Conservation (phyloP, 2,113 vertebrate genomes). For the Willisornis vidua region DNA sequence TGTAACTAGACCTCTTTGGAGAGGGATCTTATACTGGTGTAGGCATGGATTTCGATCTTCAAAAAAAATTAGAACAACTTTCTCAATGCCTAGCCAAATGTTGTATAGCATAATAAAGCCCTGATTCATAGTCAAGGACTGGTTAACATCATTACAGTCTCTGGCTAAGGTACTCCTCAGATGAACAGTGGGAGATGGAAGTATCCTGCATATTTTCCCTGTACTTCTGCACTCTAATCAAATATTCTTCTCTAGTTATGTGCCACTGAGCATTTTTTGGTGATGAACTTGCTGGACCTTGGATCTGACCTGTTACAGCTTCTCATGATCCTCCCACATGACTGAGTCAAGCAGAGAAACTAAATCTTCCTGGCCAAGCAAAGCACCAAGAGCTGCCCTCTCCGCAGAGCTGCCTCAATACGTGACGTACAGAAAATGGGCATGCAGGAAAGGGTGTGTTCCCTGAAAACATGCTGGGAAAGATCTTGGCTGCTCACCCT, state of each 20-base stretch:
- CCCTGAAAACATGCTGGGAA: background rate
- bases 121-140: background rate
- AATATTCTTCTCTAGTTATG: background rate
- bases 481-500: background rate
- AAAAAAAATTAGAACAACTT: background rate
- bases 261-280: background rate
- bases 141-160: background rate
- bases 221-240: background rate
- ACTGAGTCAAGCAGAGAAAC: background rate
- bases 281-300: background rate
- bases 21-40: background rate
- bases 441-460: background rate
- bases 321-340: background rate
- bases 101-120: background rate
- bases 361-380: background rate
- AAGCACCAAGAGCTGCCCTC: background rate
- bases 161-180: background rate
- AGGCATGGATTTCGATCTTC: background rate
- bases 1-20: background rate
- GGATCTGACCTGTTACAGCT: background rate
- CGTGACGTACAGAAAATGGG: background rate
- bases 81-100: background rate
- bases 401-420: background rate
- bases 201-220: background rate
- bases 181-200: background rate